Conservation (phyloP, 2,888 invertebrate species). For the Monopis laevigella region DNA sequence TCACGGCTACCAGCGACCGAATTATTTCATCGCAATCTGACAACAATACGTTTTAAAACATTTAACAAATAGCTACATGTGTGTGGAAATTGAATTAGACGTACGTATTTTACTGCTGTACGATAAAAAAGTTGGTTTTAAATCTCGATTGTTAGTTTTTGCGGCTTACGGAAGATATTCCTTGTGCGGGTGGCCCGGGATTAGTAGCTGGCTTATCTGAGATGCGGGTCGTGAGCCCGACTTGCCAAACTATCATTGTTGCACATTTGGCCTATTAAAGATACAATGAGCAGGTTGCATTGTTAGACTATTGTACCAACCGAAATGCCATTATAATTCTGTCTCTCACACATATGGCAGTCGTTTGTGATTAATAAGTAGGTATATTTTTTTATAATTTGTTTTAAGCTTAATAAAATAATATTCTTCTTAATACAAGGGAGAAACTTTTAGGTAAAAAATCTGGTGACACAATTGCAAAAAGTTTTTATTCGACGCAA, state of each 20-base stretch:
- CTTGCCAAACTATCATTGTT: conserved; percentile 6
- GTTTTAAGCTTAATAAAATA: too few relatives aligned
- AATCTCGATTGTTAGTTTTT: conserved; percentile 12
- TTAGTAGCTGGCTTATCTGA: conserved; percentile 7
- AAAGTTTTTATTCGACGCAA: too few relatives aligned
- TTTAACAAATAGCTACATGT: conserved; percentile 10
- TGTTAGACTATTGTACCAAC: too few relatives aligned
- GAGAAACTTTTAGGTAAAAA: too few relatives aligned
- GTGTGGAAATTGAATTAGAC: conserved; percentile 9
- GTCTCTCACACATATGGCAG: too few relatives aligned
- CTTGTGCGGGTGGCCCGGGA: conserved; percentile 11
- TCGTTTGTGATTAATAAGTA: too few relatives aligned
- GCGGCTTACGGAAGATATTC: conserved; percentile 3
- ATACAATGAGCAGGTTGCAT: conserved; percentile 8
- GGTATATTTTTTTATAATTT: too few relatives aligned
- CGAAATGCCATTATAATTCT: too few relatives aligned
- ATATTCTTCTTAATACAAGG: too few relatives aligned
- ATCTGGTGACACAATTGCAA: too few relatives aligned
- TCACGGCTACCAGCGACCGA: not conserved
- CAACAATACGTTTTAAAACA: conserved; percentile 8
- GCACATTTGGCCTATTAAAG: conserved; percentile 11
- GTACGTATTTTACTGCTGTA: conserved; percentile 5
- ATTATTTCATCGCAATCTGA: not conserved
- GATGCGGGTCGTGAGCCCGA: conserved; percentile 9
- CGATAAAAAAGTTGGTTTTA: conserved; percentile 11